A percentile compares a stretch with the other conserved stretches of the same genome.
phyloP scores from a whole-genome alignment of 2,113 vertebrate genomes.

The Crotalus horridus region DNA sequence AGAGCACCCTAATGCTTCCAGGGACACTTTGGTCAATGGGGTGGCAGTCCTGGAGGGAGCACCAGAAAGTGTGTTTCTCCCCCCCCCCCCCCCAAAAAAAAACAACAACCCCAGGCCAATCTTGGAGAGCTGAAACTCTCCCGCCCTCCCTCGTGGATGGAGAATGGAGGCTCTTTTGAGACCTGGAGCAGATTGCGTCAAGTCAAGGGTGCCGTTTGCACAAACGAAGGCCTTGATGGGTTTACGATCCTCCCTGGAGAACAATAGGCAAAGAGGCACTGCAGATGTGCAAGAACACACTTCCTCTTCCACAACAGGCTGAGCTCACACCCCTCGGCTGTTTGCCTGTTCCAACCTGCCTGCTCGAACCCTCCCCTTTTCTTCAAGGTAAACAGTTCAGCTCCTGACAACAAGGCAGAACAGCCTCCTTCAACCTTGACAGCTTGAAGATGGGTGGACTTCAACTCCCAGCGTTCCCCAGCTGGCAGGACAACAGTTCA shows the following conservation, averaged over 20 bases:
- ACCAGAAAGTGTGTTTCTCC: background rate
- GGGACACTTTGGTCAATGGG: background rate
- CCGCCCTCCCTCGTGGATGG: background rate
- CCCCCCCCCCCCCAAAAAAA: background rate
- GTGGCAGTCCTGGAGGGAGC: background rate
- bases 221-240: background rate
- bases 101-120: rapidly evolving
- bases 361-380: rapidly evolving
- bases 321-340: background rate
- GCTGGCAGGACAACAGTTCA: background rate
- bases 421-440: background rate
- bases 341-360: background rate
- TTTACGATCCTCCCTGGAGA: background rate
- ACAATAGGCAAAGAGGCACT: background rate
- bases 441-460: background rate
- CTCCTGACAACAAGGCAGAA: background rate
- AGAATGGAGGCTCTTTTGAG: background rate
- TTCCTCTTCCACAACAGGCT: background rate
- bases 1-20: background rate
- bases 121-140: background rate
- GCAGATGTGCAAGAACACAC: background rate
- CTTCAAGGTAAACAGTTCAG: background rate
- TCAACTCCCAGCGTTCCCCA: background rate
- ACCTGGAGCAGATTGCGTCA: background rate
- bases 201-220: background rate